Conservation (phyloP, 2,888 invertebrate genomes). For the Trissolcus japonicus region DNA sequence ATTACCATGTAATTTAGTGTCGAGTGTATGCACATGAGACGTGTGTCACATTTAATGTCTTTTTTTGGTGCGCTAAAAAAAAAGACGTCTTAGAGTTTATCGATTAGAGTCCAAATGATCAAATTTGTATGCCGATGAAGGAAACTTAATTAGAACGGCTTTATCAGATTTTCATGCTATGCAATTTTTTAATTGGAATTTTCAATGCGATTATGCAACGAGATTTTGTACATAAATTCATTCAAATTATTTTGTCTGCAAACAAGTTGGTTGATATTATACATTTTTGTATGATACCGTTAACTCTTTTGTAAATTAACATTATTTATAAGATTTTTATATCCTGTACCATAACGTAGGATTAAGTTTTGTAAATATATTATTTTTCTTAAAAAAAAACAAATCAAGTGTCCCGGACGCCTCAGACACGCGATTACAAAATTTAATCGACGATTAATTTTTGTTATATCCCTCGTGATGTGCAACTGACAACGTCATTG, state of each 20-base stretch:
- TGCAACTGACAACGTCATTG: conserved; percentile 36
- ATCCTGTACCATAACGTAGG: neutral
- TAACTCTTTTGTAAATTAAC: neutral
- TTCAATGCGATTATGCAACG: conserved; percentile 6
- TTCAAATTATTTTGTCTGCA: neutral
- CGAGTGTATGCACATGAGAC: neutral
- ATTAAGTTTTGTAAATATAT: conserved; percentile 21
- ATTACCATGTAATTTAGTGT: conserved; percentile 40
- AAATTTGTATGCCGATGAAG: conserved; percentile 6
- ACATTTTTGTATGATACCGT: neutral
- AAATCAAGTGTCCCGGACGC: neutral
- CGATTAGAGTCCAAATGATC: conserved; percentile 1
- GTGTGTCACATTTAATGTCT: neutral
- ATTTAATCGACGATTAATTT: neutral
- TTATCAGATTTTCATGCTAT: conserved; percentile 13
- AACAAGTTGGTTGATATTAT: neutral
- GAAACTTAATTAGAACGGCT: conserved; percentile 15
- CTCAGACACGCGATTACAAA: too few species aligned
- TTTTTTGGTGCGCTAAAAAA: neutral
- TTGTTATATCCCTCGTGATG: neutral
- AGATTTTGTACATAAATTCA: neutral
- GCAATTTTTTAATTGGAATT: conserved; percentile 17
- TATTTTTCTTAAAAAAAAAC: neutral
- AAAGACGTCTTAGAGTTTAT: neutral
- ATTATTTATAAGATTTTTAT: conserved; percentile 23